Base-by-base conservation (phyloP, 2,888 invertebrate species). In the Rhingia rostrata region DNA sequence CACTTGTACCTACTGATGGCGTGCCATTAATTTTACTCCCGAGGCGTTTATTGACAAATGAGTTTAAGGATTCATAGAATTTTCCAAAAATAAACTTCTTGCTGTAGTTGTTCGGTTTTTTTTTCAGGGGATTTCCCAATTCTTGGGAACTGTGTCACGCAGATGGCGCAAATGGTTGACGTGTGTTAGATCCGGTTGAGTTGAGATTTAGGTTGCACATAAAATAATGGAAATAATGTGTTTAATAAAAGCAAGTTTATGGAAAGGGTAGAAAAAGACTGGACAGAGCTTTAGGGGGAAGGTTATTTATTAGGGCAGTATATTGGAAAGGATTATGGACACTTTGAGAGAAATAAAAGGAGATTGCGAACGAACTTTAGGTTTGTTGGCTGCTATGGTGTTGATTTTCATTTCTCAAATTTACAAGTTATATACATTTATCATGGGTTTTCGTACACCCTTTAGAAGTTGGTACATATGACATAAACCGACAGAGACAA, bases 21-120 rank as follows among this genome's bases (percentile, higher is more conserved):
- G 64, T 66, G 73, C 74, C 83, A 73, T 83, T 83, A 83, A 83
- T 83, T 79, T 30, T 47, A 63, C 63, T 83, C 58, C 58, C 74
- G 35, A 69, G 73, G 69, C 79, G 73, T 83, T 83, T 79, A 83
- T 83, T 79, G 83, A 83, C 79, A 74, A 79, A 83, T 58, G 79
- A 69, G 69, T 70, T 83, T 79, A 66, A 79, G 56, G 73, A 83
- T 83, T 79, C 73, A 83, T 74, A 45, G 56, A 73, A 53, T 58
- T 73, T 73, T 82, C 58, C 47, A 41, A 39, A 58, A 75, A 70
- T 49, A 77, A 30, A 14, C 37, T 70, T 70, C 14, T 22, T 33
- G 63, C 67, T 39, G 30, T 32, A 67, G 61, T 41, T 69, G 37
- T 10, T 32, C 22, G 22, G 1, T 22, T 22, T 22, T 22, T 22